Base-by-base conservation (phyloP, 1,140 invertebrate species). In the Drosophila nannoptera region DNA sequence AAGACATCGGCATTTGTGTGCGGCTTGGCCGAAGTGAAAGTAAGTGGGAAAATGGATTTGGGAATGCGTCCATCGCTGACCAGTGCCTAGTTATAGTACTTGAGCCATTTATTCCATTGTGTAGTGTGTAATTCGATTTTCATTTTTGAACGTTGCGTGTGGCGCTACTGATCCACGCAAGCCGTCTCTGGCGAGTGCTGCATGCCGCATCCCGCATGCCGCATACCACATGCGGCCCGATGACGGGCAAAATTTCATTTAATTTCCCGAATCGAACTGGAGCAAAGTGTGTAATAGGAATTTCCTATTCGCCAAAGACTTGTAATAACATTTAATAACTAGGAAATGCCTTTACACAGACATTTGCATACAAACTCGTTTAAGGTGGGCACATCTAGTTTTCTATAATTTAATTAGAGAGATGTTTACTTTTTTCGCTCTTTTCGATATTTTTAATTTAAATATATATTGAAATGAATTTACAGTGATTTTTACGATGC, bases 1-100 rank as follows among this genome's bases (percentile, higher is more conserved):
- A 82, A 75, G 80, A 56, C 73, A 65, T 71, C 65, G 56, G 46
- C 43, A 67, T 78, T 73, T 61, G 60, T 59, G 29, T 33, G 52
- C 61, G 52, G 56, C 9, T 59, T 74, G 61, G 62, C 63, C 77
- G 45, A 69, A 82, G 78, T 75, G 78, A 82, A 82, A 82, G 78
- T 78, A 52, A 29, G 31, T 40, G 59, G 56, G 32, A 61, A 67
- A 59, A 58, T 62, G 58, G 46, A 32, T 65, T 66, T 66, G 54
- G 33, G 45, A 69, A 54, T 49, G 66, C 66, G 31, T 40, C 35
- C 59, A 68, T 4, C 46, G 12, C 12, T 59, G 59, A 32, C 36
- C 48, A 52, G 29, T 62, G 32, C 14, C 31, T 38, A 43, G 48
- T 29, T n/a, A 3, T 31, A 4, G 55, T 59, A 56, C 38, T 14